These are phyloP conservation scores for Martes martes DNA, from an alignment of 2,113 vertebrate species.

Conservation along the genomic window DNA sequence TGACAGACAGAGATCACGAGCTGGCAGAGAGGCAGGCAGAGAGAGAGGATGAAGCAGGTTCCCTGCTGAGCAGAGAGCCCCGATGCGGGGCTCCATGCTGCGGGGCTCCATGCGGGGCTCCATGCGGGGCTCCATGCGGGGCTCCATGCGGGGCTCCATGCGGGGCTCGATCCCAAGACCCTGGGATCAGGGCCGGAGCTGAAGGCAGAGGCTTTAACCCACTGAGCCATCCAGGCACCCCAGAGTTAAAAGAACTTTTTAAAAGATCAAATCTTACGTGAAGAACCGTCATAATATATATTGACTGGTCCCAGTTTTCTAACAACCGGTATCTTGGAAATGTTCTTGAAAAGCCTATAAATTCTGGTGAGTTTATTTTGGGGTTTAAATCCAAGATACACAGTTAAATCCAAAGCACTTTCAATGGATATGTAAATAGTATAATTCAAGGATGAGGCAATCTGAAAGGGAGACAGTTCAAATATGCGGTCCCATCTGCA, in stretches of 20 bases:
- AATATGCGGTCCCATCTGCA: not conserved
- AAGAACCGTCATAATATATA: not conserved
- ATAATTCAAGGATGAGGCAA: not conserved
- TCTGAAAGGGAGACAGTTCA: not conserved
- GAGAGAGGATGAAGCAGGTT: too few species aligned
- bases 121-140: too few species aligned
- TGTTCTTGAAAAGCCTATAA: not conserved
- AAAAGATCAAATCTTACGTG: not conserved
- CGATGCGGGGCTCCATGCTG: too few species aligned
- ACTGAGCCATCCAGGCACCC: too few species aligned
- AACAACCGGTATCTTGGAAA: not conserved
- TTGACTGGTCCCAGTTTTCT: not conserved
- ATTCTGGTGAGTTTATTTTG: not conserved
- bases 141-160: too few species aligned
- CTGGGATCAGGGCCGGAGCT: too few species aligned
- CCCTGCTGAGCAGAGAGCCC: too few species aligned
- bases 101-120: too few species aligned
- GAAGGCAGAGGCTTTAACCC: too few species aligned
- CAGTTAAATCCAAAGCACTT: not conserved
- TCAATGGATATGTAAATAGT: fast-evolving
- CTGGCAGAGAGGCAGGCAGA: too few species aligned
- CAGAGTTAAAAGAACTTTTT: not conserved
- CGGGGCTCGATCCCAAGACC: too few species aligned
- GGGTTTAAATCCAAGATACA: not conserved
- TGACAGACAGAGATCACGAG: too few species aligned